phyloP scores from a whole-genome alignment of 2,797 vertebrate genomes.

The Danio tinwini region DNA sequence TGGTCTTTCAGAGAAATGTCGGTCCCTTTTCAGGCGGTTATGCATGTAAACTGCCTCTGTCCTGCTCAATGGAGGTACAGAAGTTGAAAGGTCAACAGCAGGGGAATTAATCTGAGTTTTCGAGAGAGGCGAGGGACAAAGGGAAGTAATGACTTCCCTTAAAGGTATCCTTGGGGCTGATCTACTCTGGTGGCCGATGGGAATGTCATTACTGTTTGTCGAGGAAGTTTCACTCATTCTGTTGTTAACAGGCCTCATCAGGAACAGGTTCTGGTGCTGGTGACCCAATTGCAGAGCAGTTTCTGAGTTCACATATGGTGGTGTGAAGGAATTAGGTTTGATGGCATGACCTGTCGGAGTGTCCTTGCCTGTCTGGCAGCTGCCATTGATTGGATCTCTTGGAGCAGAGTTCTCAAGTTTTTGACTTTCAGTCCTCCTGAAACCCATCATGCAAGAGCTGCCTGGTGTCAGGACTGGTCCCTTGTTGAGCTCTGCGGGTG shows the following conservation, averaged over 20 bases:
- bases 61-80: conserved; percentile 60
- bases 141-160: conserved; percentile 63
- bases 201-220: conserved; percentile 50
- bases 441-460: conserved; percentile 23
- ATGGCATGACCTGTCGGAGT: not conserved
- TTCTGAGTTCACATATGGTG: not conserved
- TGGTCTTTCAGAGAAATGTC: conserved; percentile 25
- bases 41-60: conserved; percentile 65
- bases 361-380: conserved; percentile 53
- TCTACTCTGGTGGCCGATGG: conserved; percentile 35
- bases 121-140: conserved; percentile 66
- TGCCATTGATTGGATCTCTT: conserved; percentile 20
- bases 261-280: conserved; percentile 56
- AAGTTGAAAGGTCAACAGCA: conserved; percentile 51
- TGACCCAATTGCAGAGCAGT: conserved; percentile 2
- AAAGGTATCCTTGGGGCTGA: conserved; percentile 50
- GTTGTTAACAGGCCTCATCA: conserved; percentile 66
- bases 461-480: conserved; percentile 21
- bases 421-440: conserved; percentile 46
- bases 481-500: conserved; percentile 4
- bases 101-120: conserved; percentile 54
- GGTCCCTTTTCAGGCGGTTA: conserved; percentile 61
- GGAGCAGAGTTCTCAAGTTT: conserved; percentile 22
- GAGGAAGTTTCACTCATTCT: conserved; percentile 55
- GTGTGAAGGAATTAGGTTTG: conserved; percentile 14